These are phyloP conservation scores for Proteles cristata DNA, from an alignment of 2,113 vertebrate genomes.

Conservation along the genomic window DNA sequence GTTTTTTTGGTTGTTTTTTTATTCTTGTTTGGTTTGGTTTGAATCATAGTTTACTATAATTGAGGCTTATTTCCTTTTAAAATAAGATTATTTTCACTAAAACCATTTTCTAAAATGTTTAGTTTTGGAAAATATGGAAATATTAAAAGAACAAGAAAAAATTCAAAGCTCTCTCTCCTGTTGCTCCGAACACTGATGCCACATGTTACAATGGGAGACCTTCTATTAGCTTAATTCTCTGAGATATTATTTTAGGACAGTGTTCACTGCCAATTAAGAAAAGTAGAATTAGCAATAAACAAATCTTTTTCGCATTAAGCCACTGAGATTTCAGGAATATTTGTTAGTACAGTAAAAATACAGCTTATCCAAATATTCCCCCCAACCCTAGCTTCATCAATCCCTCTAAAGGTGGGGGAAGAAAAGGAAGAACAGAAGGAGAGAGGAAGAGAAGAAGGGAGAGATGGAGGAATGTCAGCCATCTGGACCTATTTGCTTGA, in stretches of 20 bases:
- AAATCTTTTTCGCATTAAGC: neutral
- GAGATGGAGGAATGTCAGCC: neutral
- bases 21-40: neutral
- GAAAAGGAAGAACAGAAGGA: neutral
- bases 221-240: neutral
- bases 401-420: neutral
- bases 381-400: neutral
- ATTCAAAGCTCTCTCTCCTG: neutral
- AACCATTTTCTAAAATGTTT: neutral
- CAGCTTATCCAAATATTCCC: neutral
- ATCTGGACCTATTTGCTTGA: neutral
- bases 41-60: neutral
- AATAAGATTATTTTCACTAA: neutral
- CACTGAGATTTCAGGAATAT: neutral
- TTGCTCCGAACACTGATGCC: neutral
- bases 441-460: neutral
- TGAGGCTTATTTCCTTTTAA: neutral
- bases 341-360: neutral
- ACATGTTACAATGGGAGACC: neutral
- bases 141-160: neutral
- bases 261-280: neutral
- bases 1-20: neutral
- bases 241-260: neutral
- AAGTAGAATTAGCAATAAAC: neutral
- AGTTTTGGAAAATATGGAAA: slow-evolving; percentile 13